Percentiles rank a stretch among this genome's conserved stretches.
phyloP scores from a whole-genome alignment of 35 echinoderm and acorn worm genomes.

The Strongylocentrotus purpuratus region DNA sequence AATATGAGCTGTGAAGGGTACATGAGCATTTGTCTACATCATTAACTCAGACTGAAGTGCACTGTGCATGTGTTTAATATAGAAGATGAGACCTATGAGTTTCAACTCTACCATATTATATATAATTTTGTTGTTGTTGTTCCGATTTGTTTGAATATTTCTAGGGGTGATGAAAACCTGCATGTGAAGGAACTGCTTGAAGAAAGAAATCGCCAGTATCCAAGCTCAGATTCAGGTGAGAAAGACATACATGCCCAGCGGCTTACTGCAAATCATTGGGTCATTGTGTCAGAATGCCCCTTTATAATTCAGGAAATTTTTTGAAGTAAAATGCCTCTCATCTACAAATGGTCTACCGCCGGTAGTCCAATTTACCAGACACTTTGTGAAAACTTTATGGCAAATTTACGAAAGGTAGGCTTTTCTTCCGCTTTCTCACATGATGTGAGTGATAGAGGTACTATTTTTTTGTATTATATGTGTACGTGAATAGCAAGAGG shows the following conservation, averaged over 20 bases:
- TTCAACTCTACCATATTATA: background rate
- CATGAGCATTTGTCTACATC: background rate
- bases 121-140: background rate
- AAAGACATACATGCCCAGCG: background rate
- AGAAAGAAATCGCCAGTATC: background rate
- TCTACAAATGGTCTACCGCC: background rate
- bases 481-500: no score
- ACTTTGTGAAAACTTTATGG: background rate
- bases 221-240: background rate
- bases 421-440: no score
- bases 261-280: background rate
- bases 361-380: background rate
- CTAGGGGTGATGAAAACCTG: background rate
- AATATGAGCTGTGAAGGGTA: background rate
- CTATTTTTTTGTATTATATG: no score
- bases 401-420: no score
- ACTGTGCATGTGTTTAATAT: background rate
- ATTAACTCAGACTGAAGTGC: background rate
- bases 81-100: background rate
- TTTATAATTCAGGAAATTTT: no score
- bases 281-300: background rate
- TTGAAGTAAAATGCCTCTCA: no score
- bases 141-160: no score
- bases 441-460: no score
- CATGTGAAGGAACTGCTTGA: background rate